These are phyloP conservation scores for Phalloptychus januarius DNA, from an alignment of 2,797 vertebrate genomes.

Conservation along the genomic window DNA sequence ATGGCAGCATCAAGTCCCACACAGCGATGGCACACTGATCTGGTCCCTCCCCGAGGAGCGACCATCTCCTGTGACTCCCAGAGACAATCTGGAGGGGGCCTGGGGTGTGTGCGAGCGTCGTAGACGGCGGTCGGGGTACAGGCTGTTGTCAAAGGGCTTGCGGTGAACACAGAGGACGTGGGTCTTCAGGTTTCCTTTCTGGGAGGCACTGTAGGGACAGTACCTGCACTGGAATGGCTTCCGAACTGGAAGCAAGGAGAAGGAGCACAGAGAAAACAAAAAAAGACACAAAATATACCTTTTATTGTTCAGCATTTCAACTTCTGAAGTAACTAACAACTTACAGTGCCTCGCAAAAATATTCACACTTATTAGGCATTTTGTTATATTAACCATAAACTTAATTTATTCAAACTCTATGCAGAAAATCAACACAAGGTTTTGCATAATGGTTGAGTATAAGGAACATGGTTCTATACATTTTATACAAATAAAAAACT, in stretches of 20 bases:
- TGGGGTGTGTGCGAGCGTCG: constrained; percentile 87
- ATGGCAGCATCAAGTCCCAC: constrained; percentile 76
- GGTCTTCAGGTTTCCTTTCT: constrained; percentile 99
- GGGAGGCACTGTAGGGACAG: constrained; percentile 96
- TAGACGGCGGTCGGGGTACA: constrained; percentile 96
- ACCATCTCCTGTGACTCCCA: constrained; percentile 53
- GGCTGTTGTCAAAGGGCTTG: constrained; percentile 98
- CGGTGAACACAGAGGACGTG: constrained; percentile 97
- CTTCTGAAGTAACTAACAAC: not conserved
- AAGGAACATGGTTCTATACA: not conserved
- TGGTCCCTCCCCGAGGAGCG: constrained; percentile 55
- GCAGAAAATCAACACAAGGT: not conserved
- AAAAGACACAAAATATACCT: not conserved
- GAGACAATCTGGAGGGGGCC: constrained; percentile 57
- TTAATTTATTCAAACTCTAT: not conserved
- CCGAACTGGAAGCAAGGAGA: constrained; percentile 72
- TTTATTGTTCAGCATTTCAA: not conserved
- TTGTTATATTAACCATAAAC: not conserved
- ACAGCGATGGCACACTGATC: constrained; percentile 65
- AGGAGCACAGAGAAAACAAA: constrained; percentile 7
- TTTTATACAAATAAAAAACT: not conserved
- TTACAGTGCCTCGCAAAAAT: not conserved
- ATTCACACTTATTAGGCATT: not conserved
- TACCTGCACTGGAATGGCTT: constrained; percentile 96
- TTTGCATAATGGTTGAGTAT: not conserved